Evolutionary conservation across 1,140 invertebrate genomes (phyloP), one percentile per base, ranked within the genome.

Genomic region (Aradophagus sp.): DNA sequence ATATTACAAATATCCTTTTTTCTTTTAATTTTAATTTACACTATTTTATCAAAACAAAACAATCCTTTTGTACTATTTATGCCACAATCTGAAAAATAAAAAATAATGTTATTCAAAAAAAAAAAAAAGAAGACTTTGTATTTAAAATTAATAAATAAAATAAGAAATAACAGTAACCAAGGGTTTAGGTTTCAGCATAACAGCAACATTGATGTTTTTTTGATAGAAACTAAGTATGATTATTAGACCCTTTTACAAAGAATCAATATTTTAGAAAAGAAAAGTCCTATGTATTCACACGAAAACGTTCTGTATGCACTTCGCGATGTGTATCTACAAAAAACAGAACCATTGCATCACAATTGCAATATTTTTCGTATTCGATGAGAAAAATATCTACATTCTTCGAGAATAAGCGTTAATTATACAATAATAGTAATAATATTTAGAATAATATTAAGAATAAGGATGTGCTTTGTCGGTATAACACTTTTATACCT

Each of bases 241-340:
- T 84, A 85, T 86, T 85, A 78, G 82, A 84, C 76, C 78, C 83
- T 84, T 86, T 85, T 85, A 85, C 83, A 85, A 86, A 86, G 81
- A 85, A 86, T 84, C 83, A 79, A 79, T 81, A 75, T 78, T 72
- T 81, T 82, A 77, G 84, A 86, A 85, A 86, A 50, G 50, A 52
- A 72, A 72, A 42, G 83, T 83, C 76, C 82, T 86, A 84, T 66
- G 38, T 72, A 72, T 86, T 84, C 83, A 86, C 84, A 85, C 84
- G 77, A 85, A 85, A 86, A 81, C 71, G 75, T 82, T 69, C 78
- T 80, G 77, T 83, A 84, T 83, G 78, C 67, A 67, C 39, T 80
- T 78, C 73, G 78, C 78, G 75, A 79, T 53, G 52, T 69, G 13
- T 86, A 84, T 84, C 83, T 85, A 84, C 83, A 84, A 82, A 78